Evolutionary conservation across 1,140 invertebrate species (phyloP).

Genomic region (Ooceraea biroi): DNA sequence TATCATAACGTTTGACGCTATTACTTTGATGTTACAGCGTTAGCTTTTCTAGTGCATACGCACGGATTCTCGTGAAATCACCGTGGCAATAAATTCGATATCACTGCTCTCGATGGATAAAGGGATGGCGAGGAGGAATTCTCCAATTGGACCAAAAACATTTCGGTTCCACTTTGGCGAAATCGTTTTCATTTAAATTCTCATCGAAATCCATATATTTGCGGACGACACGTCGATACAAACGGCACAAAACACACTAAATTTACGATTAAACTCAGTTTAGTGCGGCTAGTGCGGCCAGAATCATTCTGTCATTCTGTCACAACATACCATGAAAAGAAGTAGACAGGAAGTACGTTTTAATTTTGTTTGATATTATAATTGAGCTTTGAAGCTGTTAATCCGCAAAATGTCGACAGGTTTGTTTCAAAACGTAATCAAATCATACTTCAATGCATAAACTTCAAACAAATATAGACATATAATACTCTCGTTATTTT

Average conservation of each 20-base stretch:
- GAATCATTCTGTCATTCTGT: slow-evolving; percentile 39
- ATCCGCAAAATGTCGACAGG: slow-evolving; percentile 29
- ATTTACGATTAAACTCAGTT: slow-evolving; percentile 61
- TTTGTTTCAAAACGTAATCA: slow-evolving; percentile 31
- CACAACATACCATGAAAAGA: background rate
- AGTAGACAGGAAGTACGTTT: slow-evolving; percentile 26
- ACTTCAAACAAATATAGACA: background rate
- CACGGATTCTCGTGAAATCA: slow-evolving; percentile 26
- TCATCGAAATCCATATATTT: slow-evolving; percentile 55
- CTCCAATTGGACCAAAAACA: slow-evolving; percentile 48
- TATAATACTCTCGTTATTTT: slow-evolving; percentile 9
- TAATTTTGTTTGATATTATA: slow-evolving; percentile 37
- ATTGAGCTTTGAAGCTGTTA: slow-evolving; percentile 42
- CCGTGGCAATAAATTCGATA: slow-evolving; percentile 28
- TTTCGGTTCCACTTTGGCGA: slow-evolving; percentile 35
- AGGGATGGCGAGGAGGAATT: background rate
- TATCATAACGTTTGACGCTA: slow-evolving; percentile 26
- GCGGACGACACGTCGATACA: slow-evolving; percentile 58
- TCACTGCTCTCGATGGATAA: slow-evolving; percentile 45
- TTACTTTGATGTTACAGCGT: slow-evolving; percentile 29
- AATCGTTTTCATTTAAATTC: slow-evolving; percentile 58
- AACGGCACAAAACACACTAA: slow-evolving; percentile 33
- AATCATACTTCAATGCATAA: background rate
- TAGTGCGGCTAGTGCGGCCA: slow-evolving; percentile 20
- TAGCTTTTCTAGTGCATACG: slow-evolving; percentile 29